Percentiles rank a stretch among this genome's conserved stretches.
Conservation (phyloP, 2,797 vertebrate species). For the Phataginus tetradactyla region DNA sequence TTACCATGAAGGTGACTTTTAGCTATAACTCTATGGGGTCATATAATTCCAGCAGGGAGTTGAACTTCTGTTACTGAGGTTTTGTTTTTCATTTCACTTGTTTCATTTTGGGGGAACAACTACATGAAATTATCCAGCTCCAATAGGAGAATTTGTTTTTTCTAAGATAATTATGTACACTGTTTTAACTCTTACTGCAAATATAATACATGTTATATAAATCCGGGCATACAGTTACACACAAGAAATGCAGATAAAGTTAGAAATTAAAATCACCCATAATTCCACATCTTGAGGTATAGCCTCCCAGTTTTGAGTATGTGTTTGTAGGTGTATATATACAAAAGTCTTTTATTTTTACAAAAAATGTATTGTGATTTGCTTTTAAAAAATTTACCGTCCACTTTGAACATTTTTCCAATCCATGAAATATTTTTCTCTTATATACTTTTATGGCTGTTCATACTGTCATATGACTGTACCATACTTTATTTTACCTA, state of each 20-base stretch:
- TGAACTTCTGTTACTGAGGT: neutral
- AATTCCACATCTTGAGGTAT: neutral
- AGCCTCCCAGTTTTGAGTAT: neutral
- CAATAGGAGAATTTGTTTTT: neutral
- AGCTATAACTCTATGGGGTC: neutral
- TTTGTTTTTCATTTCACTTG: neutral
- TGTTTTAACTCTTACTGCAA: neutral
- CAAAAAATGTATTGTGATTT: neutral
- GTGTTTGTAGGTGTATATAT: neutral
- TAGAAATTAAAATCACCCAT: neutral
- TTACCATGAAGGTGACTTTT: neutral
- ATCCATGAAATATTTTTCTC: constrained; percentile 42
- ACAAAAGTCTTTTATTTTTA: neutral
- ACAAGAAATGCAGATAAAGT: neutral
- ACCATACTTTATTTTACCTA: constrained; percentile 43
- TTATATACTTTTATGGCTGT: constrained; percentile 41
- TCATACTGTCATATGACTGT: neutral
- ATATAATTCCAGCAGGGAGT: neutral
- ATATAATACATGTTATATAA: neutral
- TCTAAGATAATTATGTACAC: neutral
- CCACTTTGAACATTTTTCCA: constrained; percentile 32
- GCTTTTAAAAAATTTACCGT: constrained; percentile 25
- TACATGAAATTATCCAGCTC: neutral
- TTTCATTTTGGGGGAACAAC: neutral
- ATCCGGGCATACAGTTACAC: neutral